Evolutionary conservation across 2,888 invertebrate genomes (phyloP), one percentile per base, ranked within the genome.

Genomic region (Blastobasis adustella): DNA sequence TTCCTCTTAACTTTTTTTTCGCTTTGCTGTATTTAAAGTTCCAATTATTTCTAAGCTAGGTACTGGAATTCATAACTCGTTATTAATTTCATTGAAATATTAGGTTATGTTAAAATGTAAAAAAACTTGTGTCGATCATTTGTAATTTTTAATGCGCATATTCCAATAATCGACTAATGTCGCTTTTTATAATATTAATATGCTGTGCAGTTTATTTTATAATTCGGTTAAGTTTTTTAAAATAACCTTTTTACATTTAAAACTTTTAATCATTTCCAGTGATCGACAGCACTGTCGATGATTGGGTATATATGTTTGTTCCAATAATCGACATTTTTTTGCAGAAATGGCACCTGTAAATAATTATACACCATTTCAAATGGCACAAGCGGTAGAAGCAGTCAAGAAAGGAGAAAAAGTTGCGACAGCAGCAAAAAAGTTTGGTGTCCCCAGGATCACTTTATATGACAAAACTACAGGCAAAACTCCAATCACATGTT

Each of bases 371-470:
- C n/a, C n/a, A n/a, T n/a, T n/a, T 4, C 45, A 45, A 23, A 45
- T 45, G 45, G 9, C 5, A 5, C 45, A 23, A 36, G 45, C 45
- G 5, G 5, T 45, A n/a, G 45, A 45, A 23, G 23, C 23, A 5
- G 45, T 45, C 10, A 45, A 8, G 36, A 45, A 8, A 45, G 58
- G 56, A 37, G 50, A 43, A 10, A 55, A 53, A 47, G 39, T 54
- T 41, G 50, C 52, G 4, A 41, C 39, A n/a, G 58, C 56, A 5
- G 56, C 58, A n/a, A 52, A 49, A 48, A 54, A 44, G 37, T 56
- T 40, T 49, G 53, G 54, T 6, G 56, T 58, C 4, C 58, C 58
- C 6, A 49, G 54, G 42, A 55, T 55, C 42, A 58, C 57, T 9
- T 43, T 58, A 43, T 41, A 43, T 37, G 50, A 58, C 45, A 58